Evolutionary conservation across 2,888 invertebrate species (phyloP), one percentile per base, ranked within the genome.

Genomic region (Leptogaster cylindrica): DNA sequence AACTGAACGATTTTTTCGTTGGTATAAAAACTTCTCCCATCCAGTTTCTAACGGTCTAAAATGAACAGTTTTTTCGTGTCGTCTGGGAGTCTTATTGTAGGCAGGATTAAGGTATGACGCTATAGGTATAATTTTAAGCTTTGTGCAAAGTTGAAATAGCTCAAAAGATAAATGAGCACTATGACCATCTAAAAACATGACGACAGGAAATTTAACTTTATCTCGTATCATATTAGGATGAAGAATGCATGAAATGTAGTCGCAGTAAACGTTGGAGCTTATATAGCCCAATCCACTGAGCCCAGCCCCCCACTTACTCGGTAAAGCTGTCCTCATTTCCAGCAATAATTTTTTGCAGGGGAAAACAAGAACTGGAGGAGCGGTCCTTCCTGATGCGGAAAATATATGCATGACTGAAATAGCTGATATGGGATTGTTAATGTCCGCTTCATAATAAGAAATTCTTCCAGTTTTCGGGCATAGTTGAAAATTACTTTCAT

Each of bases 401-500:
- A 41, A 41, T 18, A 41, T 41, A n/a, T 14, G 3, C 41, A 41
- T 41, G 2, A 41, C 41, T 7, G 41, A 41, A 18, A 41, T 14
- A 3, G 16, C 18, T 14, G 41, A 7, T 41, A 18, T 41, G 3
- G 41, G 14, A 3, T 41, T 18, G 4, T 5, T 41, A 1, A 5
- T n/a, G 3, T 41, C 41, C 6, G 12, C 2, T 41, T 41, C 41
- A 6, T 41, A 18, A 10, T 7, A 12, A n/a, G 18, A 5, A 1
- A 41, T 41, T 41, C 18, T 10, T 7, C 41, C 41, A 3, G 6
- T 50, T 46, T 46, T 63, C 1, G 63, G 28, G 16, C 63, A 63
- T 1, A 63, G 14, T 3, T 28, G 28, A 31, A 63, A 65, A 14
- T 41, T 44, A 6, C 25, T 50, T 65, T 65, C 65, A 14, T 65